These are phyloP conservation scores for Blennius ocellaris DNA, from an alignment of 2,113 vertebrate species.

Conservation along the genomic window DNA sequence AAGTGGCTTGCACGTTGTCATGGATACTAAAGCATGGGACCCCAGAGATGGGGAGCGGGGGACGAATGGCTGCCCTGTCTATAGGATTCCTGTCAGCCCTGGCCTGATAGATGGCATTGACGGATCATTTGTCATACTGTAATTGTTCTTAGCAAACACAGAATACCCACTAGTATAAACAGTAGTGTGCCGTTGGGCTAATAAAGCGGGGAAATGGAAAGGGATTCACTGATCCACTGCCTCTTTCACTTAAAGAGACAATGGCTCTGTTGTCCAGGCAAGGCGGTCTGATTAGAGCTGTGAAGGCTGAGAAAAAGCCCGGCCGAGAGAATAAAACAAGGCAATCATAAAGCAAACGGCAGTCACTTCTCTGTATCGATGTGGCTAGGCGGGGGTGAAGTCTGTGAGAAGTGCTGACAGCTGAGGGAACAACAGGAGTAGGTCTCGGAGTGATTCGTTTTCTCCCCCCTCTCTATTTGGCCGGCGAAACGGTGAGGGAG, in stretches of 20 bases:
- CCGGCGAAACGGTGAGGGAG: slow-evolving; percentile 70
- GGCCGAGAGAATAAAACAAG: slow-evolving; percentile 77
- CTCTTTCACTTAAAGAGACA: slow-evolving; percentile 91
- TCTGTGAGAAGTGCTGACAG: slow-evolving; percentile 78
- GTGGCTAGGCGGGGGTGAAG: slow-evolving; percentile 73
- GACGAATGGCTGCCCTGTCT: slow-evolving; percentile 95
- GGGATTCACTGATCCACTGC: slow-evolving; percentile 93
- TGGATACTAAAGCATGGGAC: slow-evolving; percentile 94
- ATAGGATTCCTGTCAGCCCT: slow-evolving; percentile 99
- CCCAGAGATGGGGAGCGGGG: slow-evolving; percentile 91
- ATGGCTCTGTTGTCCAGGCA: slow-evolving; percentile 76
- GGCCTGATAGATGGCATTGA: slow-evolving; percentile 98
- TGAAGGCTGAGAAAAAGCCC: slow-evolving; percentile 69
- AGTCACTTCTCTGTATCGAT: slow-evolving; percentile 84
- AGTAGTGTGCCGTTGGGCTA: slow-evolving; percentile 92
- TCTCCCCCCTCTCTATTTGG: slow-evolving; percentile 74
- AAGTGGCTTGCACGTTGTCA: slow-evolving; percentile 92
- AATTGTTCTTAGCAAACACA: slow-evolving; percentile 99
- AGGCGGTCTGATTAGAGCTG: slow-evolving; percentile 77
- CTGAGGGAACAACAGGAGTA: slow-evolving; percentile 78
- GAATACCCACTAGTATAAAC: slow-evolving; percentile 99
- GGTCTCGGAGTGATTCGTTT: slow-evolving; percentile 78
- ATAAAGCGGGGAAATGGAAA: slow-evolving; percentile 94
- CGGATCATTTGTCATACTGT: slow-evolving; percentile 99
- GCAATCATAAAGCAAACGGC: slow-evolving; percentile 83